Base-by-base conservation (phyloP, 2,113 vertebrate genomes). In the Istiophorus platypterus region DNA sequence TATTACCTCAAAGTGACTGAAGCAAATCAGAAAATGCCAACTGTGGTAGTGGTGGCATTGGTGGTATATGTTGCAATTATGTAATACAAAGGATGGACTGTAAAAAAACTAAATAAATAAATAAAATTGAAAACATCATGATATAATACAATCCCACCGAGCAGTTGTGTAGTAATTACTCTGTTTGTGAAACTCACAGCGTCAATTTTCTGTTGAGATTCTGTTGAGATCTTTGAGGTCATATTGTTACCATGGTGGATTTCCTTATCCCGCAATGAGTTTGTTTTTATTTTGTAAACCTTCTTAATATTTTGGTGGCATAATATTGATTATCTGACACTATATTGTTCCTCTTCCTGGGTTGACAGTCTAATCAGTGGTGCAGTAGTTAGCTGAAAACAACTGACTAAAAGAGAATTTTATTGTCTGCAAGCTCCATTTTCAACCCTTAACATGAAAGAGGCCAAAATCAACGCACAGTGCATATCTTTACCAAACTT, bases 21-120 rank as follows among this genome's bases (percentile, higher is more conserved):
- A 86, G 70, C 41, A 76, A 65, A 83, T 68, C 80, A 66, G 77
- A 72, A 62, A 77, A 81, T 70, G 51, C 31, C 39, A n/a, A 2
- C 27, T 22, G 15, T 15, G 9, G 39, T 20, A 7, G 74, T 69
- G 26, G 31, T 22, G 45, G 37, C 24, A 34, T 39, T 69, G 34
- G 14, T 56, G 2, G 41, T 49, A 27, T 12, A 26, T 52, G 66
- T 59, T 27, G 12, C 13, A 37, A 22, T 59, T 54, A 39, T 4
- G 11, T 7, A 75, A 29, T 26, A 61, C n/a, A 68, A 31, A 1
- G 2, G 29, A 27, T 66, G 34, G 11, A 54, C 11, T 29, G 22
- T 20, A 34, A 58, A 64, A 42, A 45, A 78, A 11, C 13, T 47
- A 9, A 65, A 66, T 3, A 67, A n/a, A n/a, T n/a, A n/a, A n/a